phyloP scores from a whole-genome alignment of 2,888 invertebrate species.

The Galerucella calmariensis region DNA sequence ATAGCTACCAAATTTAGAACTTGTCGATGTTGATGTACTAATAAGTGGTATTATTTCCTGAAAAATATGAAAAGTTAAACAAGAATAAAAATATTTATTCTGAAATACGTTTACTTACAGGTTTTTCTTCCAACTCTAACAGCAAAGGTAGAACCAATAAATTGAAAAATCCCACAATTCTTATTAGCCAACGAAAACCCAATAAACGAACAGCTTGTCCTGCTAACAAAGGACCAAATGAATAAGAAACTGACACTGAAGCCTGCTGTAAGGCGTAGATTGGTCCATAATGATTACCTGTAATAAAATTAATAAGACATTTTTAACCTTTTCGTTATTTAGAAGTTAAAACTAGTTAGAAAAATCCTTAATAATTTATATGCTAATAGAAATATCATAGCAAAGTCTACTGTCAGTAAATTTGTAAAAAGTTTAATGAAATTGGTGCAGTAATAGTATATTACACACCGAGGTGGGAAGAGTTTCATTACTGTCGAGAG shows the following conservation, averaged over 20 bases:
- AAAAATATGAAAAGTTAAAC: background rate
- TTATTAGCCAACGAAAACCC: constrained; percentile 81
- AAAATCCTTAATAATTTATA: too few species aligned
- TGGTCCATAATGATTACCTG: constrained; percentile 75
- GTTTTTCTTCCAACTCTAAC: constrained; percentile 62
- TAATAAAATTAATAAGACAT: background rate
- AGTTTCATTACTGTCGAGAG: too few species aligned
- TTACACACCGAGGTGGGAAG: too few species aligned
- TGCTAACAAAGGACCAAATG: constrained; percentile 80
- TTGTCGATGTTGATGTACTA: background rate
- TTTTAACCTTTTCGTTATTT: background rate
- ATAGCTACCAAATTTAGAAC: background rate
- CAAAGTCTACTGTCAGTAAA: too few species aligned
- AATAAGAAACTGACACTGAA: constrained; percentile 84
- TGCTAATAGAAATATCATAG: too few species aligned
- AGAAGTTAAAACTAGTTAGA: background rate
- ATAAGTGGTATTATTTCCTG: constrained; percentile 18
- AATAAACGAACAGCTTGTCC: constrained; percentile 76
- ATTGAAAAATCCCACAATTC: constrained; percentile 76
- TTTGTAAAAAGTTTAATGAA: too few species aligned
- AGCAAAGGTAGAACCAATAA: constrained; percentile 76
- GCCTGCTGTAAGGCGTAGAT: constrained; percentile 88
- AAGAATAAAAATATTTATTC: background rate
- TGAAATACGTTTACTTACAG: constrained; percentile 40
- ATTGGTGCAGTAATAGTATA: too few species aligned